These are phyloP conservation scores for Platalea minor DNA, from an alignment of 2,797 vertebrate genomes.

Conservation along the genomic window DNA sequence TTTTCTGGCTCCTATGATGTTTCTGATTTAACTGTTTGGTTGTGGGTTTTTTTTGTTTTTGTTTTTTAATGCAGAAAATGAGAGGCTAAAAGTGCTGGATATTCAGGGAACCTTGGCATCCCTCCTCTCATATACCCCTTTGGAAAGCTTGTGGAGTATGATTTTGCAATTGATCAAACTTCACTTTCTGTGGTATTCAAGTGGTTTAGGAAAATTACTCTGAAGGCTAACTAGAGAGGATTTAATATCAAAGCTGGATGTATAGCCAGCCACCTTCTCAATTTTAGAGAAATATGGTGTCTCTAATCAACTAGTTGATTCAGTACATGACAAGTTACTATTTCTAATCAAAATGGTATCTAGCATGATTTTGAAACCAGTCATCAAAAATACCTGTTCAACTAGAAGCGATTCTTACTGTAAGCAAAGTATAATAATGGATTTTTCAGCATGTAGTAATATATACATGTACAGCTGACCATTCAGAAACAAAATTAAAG, in stretches of 20 bases:
- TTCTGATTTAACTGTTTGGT: neutral
- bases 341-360: neutral
- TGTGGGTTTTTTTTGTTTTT: too few species aligned
- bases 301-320: neutral
- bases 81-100: neutral
- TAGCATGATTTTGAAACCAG: neutral
- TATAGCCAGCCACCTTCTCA: neutral
- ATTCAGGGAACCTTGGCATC: neutral
- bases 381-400: neutral
- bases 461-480: neutral
- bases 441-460: neutral
- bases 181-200: neutral
- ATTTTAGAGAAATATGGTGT: neutral
- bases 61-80: neutral
- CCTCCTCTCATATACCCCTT: neutral
- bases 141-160: neutral
- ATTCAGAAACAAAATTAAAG: neutral
- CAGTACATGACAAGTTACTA: neutral
- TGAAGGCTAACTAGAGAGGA: neutral
- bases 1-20: neutral
- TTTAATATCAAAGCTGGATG: neutral
- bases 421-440: neutral
- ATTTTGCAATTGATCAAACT: neutral
- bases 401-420: neutral
- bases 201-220: neutral